Percentiles rank a stretch among this genome's conserved stretches.
Conservation (phyloP, 2,113 vertebrate species). For the Leptocoma aspasia region DNA sequence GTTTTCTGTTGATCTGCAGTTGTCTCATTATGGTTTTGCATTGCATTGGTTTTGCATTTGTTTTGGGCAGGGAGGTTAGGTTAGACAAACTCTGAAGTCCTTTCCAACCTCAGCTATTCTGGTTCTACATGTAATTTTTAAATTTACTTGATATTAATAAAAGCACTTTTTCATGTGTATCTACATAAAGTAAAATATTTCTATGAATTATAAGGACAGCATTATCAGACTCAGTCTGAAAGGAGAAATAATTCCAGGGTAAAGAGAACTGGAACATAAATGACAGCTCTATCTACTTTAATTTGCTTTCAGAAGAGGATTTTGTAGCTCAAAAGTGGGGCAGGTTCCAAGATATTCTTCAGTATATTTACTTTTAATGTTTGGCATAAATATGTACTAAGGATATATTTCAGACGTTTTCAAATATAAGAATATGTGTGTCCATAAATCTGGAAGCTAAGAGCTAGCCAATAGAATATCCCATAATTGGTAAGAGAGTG, state of each 20-base stretch:
- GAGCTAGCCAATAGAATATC: background rate
- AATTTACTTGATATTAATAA: background rate
- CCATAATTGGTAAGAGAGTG: background rate
- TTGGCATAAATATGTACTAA: conserved; percentile 12
- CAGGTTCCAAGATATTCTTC: background rate
- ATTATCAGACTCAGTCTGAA: background rate
- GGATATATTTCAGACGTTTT: background rate
- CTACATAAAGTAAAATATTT: background rate
- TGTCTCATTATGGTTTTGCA: background rate
- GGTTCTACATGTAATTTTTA: background rate
- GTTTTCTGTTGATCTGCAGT: background rate
- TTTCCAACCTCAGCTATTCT: background rate
- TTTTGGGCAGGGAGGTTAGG: background rate
- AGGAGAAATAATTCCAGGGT: background rate
- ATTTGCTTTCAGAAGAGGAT: conserved; percentile 16
- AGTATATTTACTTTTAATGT: conserved; percentile 18
- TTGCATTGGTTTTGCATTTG: background rate
- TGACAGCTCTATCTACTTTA: conserved; percentile 1
- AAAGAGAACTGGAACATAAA: background rate
- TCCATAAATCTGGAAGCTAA: background rate
- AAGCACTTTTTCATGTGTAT: background rate
- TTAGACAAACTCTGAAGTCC: background rate
- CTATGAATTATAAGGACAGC: background rate
- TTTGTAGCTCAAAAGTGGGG: background rate
- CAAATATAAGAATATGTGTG: background rate